These are phyloP conservation scores for Drymodes brunneopygia DNA, from an alignment of 2,113 vertebrate genomes.

Conservation along the genomic window DNA sequence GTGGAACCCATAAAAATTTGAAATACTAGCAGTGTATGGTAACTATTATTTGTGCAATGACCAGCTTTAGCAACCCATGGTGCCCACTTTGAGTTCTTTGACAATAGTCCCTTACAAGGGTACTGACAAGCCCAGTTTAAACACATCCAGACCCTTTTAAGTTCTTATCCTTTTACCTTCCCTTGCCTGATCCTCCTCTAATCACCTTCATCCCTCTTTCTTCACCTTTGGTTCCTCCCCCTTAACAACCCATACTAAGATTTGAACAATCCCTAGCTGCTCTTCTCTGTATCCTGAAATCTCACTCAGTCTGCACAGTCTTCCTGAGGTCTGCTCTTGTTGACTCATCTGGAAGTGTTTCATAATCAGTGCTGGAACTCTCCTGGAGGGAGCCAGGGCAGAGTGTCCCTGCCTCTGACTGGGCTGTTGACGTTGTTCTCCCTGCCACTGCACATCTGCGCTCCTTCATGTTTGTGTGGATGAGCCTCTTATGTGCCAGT, in stretches of 20 bases:
- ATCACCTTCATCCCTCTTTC: background rate
- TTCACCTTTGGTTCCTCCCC: background rate
- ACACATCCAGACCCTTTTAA: background rate
- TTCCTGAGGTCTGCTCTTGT: background rate
- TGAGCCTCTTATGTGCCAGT: background rate
- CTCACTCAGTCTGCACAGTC: background rate
- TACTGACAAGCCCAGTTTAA: background rate
- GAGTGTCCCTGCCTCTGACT: background rate
- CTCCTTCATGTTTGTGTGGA: background rate
- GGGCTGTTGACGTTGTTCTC: background rate
- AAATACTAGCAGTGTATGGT: background rate
- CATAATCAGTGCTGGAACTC: background rate
- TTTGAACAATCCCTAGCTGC: background rate
- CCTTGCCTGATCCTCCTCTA: background rate
- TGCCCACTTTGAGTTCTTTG: background rate
- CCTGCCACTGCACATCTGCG: accelerated
- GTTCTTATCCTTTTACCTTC: background rate
- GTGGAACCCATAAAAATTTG: background rate
- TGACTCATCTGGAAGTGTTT: background rate
- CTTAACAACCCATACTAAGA: background rate
- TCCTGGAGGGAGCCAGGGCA: background rate
- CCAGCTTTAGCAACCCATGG: background rate
- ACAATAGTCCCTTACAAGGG: accelerated
- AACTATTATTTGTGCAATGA: background rate
- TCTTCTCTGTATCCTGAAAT: background rate